A percentile compares a stretch with the other conserved stretches of the same genome.
Evolutionary conservation across 2,113 vertebrate species (phyloP).

Genomic region (Myanophis thanlyinensis): DNA sequence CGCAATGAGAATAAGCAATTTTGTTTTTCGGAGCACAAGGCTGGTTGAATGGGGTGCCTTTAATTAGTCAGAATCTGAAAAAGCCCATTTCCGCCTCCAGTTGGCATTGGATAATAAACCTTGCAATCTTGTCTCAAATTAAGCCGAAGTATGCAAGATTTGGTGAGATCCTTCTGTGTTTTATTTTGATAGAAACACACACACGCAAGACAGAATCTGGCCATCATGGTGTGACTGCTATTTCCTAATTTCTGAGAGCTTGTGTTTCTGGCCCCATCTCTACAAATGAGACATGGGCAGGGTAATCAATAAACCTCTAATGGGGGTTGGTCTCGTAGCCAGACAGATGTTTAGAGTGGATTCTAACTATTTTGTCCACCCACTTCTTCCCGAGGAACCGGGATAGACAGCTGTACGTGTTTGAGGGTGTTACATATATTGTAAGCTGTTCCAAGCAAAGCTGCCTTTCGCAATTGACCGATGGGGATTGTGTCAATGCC

Average conservation of each 20-base stretch:
- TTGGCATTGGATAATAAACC: not conserved
- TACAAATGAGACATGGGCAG: not conserved
- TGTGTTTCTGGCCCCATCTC: not conserved
- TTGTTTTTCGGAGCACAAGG: not conserved
- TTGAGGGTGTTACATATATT: too few relatives aligned
- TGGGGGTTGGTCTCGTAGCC: not conserved
- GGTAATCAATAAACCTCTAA: not conserved
- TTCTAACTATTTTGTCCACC: not conserved
- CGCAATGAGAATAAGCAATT: not conserved
- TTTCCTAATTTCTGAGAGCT: not conserved
- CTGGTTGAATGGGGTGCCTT: not conserved
- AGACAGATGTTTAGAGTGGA: not conserved
- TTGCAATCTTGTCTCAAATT: not conserved
- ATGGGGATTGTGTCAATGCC: too few relatives aligned
- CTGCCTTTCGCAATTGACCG: too few relatives aligned
- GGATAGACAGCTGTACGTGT: too few relatives aligned
- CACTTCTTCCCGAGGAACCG: too few relatives aligned
- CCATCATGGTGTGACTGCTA: too few relatives aligned
- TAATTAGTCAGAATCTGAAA: not conserved
- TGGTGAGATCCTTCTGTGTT: not conserved
- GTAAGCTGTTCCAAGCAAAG: too few relatives aligned
- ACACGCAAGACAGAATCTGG: not conserved
- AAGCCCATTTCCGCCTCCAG: not conserved
- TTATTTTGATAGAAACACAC: not conserved
- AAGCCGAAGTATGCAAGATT: not conserved